Evolutionary conservation across 2,113 vertebrate species (phyloP).

Genomic region (Machaerirhynchus nigripectus): DNA sequence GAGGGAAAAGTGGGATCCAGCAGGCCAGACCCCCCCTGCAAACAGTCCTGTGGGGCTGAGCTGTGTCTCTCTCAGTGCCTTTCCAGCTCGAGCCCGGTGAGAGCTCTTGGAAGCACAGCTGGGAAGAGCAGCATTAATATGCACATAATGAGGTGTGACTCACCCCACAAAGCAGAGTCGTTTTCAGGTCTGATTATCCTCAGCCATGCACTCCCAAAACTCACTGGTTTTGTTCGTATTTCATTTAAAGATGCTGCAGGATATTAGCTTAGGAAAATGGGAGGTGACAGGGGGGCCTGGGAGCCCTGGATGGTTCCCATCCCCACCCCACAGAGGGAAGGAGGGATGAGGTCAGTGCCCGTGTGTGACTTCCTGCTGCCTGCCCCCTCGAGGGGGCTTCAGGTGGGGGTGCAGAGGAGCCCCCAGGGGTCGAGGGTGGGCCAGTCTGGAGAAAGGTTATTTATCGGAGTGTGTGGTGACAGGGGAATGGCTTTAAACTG

Average conservation of each 20-base stretch:
- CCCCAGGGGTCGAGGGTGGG: background rate
- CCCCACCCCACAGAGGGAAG: background rate
- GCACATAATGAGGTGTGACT: constrained; percentile 30
- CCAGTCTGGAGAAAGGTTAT: background rate
- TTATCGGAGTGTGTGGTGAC: background rate
- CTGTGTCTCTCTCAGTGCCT: background rate
- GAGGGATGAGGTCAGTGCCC: background rate
- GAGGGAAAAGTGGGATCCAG: background rate
- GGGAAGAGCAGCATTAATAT: background rate
- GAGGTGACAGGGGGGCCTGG: background rate
- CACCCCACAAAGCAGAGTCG: background rate
- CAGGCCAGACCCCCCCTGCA: fast-evolving
- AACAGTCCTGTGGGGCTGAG: background rate
- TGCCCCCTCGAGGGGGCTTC: background rate
- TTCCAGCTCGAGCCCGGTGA: background rate
- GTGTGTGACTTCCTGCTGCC: background rate
- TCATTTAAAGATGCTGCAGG: background rate
- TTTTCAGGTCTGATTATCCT: constrained; percentile 25
- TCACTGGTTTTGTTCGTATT: background rate
- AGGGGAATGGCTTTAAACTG: background rate
- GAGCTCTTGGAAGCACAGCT: background rate
- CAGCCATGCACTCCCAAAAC: background rate
- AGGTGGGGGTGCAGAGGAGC: background rate
- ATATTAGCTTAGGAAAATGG: background rate
- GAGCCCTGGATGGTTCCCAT: background rate